Base-by-base conservation (phyloP, 2,797 vertebrate genomes). In the Propithecus deckenii region DNA sequence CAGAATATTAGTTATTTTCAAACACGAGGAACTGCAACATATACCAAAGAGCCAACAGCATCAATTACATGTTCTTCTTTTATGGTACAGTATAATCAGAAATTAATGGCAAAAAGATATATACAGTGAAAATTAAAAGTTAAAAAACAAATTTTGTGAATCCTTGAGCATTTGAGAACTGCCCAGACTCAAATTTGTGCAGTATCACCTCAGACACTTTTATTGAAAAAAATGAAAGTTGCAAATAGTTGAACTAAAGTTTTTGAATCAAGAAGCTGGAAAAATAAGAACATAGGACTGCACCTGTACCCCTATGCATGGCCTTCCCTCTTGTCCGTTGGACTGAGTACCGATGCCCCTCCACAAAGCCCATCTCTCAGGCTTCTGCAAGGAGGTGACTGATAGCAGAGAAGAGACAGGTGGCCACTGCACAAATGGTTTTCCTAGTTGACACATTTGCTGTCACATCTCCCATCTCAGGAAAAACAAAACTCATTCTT, bases 261-360 rank as follows among this genome's bases (percentile, higher is more conserved):
- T 94, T 95, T 95, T 57, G 25, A 95, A 92, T 57, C 28, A 80
- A 90, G 80, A 88, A 86, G 41, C 32, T 93, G 52, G 71, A 78
- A 67, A 84, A 72, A 85, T 50, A 57, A 15, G 41, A 94, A 35
- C 7, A 8, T 7, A 69, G 7, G 9, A 20, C 32, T 72, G 10
- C 5, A n/a, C 35, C 9, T 30, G n/a, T 59, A 14, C 32, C 50
- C 4, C 30, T 28, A 22, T 3, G 7, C 17, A 2, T 55, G 25
- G 18, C 25, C 75, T 61, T 23, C 46, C n/a, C 50, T n/a, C 41
- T 28, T 20, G 74, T 32, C 17, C 4, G 6, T 1, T 22, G 59
- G 22, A n/a, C 0, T 79, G 25, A 65, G 25, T 28, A 55, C 1
- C 2, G 15, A 50, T 12, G 46, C 10, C 38, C 35, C 13, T 81